These are phyloP conservation scores for Phoenoteleia sp. DNA, from an alignment of 2,888 invertebrate species.

Conservation along the genomic window DNA sequence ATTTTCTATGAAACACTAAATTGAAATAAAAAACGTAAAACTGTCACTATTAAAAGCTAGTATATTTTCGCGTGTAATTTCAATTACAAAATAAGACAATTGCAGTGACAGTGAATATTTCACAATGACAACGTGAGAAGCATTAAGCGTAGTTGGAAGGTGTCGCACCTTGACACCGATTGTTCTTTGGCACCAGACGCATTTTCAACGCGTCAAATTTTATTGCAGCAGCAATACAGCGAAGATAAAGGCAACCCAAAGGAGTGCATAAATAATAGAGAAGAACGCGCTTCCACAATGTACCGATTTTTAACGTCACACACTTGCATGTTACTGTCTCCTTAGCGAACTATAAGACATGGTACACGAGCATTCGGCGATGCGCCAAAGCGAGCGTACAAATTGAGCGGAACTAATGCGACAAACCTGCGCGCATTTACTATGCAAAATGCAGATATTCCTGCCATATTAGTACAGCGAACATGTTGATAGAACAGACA, in stretches of 20 bases:
- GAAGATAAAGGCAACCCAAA: slow-evolving; percentile 5
- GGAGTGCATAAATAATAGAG: slow-evolving; percentile 38
- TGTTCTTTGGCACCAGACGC: slow-evolving; percentile 27
- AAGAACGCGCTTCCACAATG: slow-evolving; percentile 43
- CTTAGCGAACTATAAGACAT: not conserved
- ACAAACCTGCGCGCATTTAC: slow-evolving; percentile 45
- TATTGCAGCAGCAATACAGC: not conserved
- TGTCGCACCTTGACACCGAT: slow-evolving; percentile 65
- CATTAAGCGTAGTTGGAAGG: slow-evolving; percentile 29
- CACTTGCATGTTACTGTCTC: slow-evolving; percentile 34
- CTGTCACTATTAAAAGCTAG: not conserved
- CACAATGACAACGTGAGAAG: slow-evolving; percentile 55
- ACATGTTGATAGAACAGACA: slow-evolving; percentile 56
- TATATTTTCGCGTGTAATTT: not conserved
- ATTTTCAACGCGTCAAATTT: slow-evolving; percentile 50
- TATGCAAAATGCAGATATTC: slow-evolving; percentile 45
- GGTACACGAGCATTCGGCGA: no score
- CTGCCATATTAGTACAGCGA: slow-evolving; percentile 44
- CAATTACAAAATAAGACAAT: slow-evolving; percentile 51
- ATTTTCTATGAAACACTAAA: no score
- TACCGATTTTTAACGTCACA: slow-evolving; percentile 50
- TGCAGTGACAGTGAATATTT: slow-evolving; percentile 3
- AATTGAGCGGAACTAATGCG: slow-evolving; percentile 63
- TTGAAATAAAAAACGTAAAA: not conserved
- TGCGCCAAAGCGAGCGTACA: slow-evolving; percentile 26